Base-by-base conservation (phyloP, 1,140 invertebrate species). In the Diuraphis noxia region DNA sequence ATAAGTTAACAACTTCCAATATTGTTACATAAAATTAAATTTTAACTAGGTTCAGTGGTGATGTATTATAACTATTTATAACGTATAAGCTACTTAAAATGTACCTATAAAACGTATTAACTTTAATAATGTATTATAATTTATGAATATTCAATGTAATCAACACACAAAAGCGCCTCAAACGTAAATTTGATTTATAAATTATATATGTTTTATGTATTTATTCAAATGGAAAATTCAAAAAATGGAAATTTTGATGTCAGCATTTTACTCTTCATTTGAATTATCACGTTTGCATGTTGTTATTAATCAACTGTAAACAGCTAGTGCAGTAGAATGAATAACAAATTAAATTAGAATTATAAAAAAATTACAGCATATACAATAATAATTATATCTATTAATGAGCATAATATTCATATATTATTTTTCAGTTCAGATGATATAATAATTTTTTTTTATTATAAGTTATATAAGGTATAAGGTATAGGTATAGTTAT, bases 181-280 rank as follows among this genome's bases (percentile, higher is more conserved):
- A 82, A 40, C 21, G 38, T 13, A 30, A 82, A 82, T 82, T 40
- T 82, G 79, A 82, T 82, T 82, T 82, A 82, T 38, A 82, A 38
- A 25, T 40, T 36, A 38, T 5, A 38, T 82, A 38, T n/a, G n/a
- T 40, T 25, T 38, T 25, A 25, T 82, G 23, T 40, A 38, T 82
- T 38, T 82, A 82, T 82, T 82, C 79, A 25, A 25, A 82, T 25
- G 79, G 79, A 82, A 38, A 82, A 82, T 82, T 82, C 36, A 38
- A 40, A 82, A n/a, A 82, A 82, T 38, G 36, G 36, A 38, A 82
- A 40, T 82, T 81, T 38, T 23, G 36, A 10, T 19, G n/a, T 81
- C 36, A 23, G 23, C 21, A 81, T 25, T 38, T 40, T 82, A 82
- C 40, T 82, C 3, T 82, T 38, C 79, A 40, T 81, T 40, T 40